Percentiles rank a stretch among this genome's conserved stretches.
Evolutionary conservation across 2,888 invertebrate genomes (phyloP).

Genomic region (Drosophila falleni): DNA sequence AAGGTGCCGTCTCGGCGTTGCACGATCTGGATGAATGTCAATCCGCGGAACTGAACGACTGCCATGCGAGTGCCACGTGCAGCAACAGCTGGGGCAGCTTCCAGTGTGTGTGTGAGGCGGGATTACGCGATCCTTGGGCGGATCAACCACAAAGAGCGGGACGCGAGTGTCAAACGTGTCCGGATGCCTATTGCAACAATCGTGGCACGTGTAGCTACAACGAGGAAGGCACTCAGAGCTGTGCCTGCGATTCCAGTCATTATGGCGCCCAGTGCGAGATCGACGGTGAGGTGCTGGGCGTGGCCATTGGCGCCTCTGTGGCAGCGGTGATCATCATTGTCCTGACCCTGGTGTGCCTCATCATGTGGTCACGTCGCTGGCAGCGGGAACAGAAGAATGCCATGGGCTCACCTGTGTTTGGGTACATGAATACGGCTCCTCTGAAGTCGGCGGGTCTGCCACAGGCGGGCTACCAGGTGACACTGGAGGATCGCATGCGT

Average conservation of each 20-base stretch:
- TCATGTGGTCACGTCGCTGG: slow-evolving; percentile 97
- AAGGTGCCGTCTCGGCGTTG: slow-evolving; percentile 91
- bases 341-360: slow-evolving; percentile 92
- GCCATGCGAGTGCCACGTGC: slow-evolving; percentile 91
- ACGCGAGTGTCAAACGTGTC: slow-evolving; percentile 91
- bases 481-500: slow-evolving; percentile 92
- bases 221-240: slow-evolving; percentile 86
- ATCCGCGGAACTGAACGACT: slow-evolving; percentile 93
- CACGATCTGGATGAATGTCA: slow-evolving; percentile 95
- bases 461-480: slow-evolving; percentile 91
- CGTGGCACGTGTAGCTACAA: slow-evolving; percentile 93
- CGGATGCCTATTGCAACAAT: slow-evolving; percentile 92
- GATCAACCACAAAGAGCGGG: slow-evolving; percentile 90
- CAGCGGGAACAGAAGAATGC: slow-evolving; percentile 93
- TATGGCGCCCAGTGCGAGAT: slow-evolving; percentile 96
- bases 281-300: slow-evolving; percentile 96
- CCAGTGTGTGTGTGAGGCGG: slow-evolving; percentile 90
- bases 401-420: slow-evolving; percentile 93
- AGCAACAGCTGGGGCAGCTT: slow-evolving; percentile 93
- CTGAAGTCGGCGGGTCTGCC: slow-evolving; percentile 88
- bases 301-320: slow-evolving; percentile 95
- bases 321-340: slow-evolving; percentile 95
- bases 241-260: slow-evolving; percentile 91
- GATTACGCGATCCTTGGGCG: slow-evolving; percentile 91
- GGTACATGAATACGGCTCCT: slow-evolving; percentile 92